phyloP scores from a whole-genome alignment of 53 echinoderm and acorn worm genomes.

The Hippasteria phrygiana region DNA sequence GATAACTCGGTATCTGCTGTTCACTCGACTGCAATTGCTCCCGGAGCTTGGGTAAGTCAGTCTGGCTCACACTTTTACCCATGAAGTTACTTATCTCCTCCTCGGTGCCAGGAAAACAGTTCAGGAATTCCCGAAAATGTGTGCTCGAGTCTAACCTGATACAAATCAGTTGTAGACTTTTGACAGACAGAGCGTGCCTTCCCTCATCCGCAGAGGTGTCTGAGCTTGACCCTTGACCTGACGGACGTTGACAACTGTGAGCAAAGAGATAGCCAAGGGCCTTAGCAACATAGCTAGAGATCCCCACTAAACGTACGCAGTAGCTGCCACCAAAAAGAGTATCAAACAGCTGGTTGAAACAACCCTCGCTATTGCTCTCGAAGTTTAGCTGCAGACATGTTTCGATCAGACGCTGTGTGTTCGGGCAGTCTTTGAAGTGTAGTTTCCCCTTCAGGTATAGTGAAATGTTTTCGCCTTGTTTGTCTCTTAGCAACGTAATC shows the following conservation, averaged over 20 bases:
- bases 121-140: constrained; percentile 78
- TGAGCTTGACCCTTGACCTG: background rate
- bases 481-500: background rate
- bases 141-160: constrained; percentile 71
- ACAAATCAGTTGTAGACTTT: constrained; percentile 57
- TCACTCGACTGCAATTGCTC: constrained; percentile 20
- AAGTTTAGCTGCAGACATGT: constrained; percentile 73
- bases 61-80: constrained; percentile 21
- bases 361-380: constrained; percentile 62
- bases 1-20: constrained; percentile 58
- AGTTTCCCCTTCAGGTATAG: constrained; percentile 61
- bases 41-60: background rate
- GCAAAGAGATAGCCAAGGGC: constrained; percentile 66
- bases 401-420: constrained; percentile 66
- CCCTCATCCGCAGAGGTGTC: background rate
- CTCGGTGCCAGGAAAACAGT: constrained; percentile 72
- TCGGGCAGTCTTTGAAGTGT: constrained; percentile 59
- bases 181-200: constrained; percentile 12
- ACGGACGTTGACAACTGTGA: constrained; percentile 16
- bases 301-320: constrained; percentile 65
- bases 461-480: constrained; percentile 56
- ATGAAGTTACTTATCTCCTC: constrained; percentile 46
- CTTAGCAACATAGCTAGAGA: constrained; percentile 73
- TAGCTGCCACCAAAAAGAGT: constrained; percentile 33
- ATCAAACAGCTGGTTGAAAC: constrained; percentile 56